Conservation (phyloP, 2,797 vertebrate genomes). For the Catharus ustulatus region DNA sequence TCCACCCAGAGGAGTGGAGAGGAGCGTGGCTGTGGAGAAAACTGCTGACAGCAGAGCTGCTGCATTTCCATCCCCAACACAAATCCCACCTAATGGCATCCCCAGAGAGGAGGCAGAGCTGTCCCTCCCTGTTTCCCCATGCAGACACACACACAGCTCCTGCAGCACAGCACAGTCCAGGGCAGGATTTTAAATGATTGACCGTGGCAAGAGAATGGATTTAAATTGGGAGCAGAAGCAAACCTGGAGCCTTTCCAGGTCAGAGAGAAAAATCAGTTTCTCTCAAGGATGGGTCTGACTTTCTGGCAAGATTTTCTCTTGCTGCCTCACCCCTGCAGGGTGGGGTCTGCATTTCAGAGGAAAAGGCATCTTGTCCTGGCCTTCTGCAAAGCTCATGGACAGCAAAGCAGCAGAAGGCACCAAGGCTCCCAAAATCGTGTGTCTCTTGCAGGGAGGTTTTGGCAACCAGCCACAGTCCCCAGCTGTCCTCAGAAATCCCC, state of each 20-base stretch:
- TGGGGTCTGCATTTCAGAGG: not conserved
- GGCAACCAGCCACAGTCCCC: not conserved
- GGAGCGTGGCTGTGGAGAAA: not conserved
- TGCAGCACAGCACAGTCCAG: not conserved
- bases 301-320: not conserved
- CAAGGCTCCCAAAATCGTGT: rapidly evolving
- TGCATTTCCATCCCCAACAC: not conserved
- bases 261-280: conserved; percentile 17
- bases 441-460: not conserved
- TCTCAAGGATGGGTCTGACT: not conserved
- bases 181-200: conserved; percentile 36
- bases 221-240: conserved; percentile 41
- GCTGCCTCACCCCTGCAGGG: rapidly evolving
- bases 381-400: not conserved
- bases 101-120: conserved; percentile 9
- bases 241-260: conserved; percentile 22
- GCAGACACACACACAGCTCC: not conserved
- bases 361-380: rapidly evolving
- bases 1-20: not conserved
- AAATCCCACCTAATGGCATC: conserved; percentile 35
- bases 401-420: not conserved
- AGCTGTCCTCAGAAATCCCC: not conserved
- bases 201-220: not conserved
- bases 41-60: not conserved
- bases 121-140: not conserved